Evolutionary conservation across 1,140 invertebrate genomes (phyloP).

Genomic region (Zelostemma sp.): DNA sequence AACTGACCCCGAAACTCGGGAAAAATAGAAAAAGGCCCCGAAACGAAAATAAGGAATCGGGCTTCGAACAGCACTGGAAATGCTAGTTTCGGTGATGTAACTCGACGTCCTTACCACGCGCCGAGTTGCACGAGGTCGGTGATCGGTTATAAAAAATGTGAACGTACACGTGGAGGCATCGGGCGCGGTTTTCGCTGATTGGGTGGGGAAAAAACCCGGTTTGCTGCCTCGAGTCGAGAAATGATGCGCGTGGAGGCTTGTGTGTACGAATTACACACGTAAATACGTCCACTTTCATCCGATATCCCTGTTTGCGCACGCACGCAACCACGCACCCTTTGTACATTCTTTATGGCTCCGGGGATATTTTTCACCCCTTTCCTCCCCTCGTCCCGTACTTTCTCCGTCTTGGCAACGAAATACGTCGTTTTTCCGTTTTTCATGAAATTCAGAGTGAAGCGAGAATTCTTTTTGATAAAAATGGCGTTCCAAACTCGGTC

Average conservation of each 20-base stretch:
- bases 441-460: no score
- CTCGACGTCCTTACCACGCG: constrained; percentile 68
- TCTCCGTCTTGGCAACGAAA: no score
- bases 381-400: no score
- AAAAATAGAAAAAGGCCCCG: background rate
- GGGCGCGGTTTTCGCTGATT: constrained; percentile 54
- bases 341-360: background rate
- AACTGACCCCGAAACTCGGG: constrained; percentile 17
- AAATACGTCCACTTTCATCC: constrained; percentile 37
- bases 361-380: no score
- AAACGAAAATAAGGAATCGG: constrained; percentile 9
- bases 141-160: constrained; percentile 69
- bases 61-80: constrained; percentile 31
- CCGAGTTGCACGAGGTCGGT: constrained; percentile 69
- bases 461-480: no score
- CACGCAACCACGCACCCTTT: background rate
- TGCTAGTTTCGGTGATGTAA: constrained; percentile 63
- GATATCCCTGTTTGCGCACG: background rate
- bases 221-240: constrained; percentile 50
- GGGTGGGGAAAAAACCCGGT: constrained; percentile 42
- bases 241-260: constrained; percentile 53
- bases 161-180: constrained; percentile 66
- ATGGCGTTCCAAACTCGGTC: no score
- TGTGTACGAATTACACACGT: no score
- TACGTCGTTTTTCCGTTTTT: no score